Base-by-base conservation (phyloP, 2,888 invertebrate species). In the Dicyrtomina minuta region DNA sequence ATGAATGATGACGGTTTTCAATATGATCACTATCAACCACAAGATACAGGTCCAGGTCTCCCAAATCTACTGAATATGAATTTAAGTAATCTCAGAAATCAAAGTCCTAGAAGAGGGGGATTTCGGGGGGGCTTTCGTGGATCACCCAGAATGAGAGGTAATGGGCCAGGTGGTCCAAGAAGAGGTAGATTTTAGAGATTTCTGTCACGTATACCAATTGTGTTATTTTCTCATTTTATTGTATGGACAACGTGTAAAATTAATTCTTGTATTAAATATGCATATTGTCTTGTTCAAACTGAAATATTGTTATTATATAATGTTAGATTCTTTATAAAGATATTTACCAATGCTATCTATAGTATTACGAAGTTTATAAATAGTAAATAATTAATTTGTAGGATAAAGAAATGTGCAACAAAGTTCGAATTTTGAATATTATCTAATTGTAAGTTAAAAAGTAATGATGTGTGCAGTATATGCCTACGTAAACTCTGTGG, bases 131-230 rank as follows among this genome's bases (percentile, higher is more conserved):
- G 39, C 5, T 51, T 51, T 6, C 41, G 59, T 17, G 59, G 53
- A 33, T 41, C 43, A 6, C 66, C 66, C 17, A 17, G 66, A 22
- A 26, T 26, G 13, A 43, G 55, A 26, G 56, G 66, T 17, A 33
- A 24, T n/a, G 55, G 66, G 15, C 66, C 66, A 10, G 26, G 26
- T 62, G 66, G 66, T 22, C 66, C 66, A 2, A 33, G 66, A n/a
- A 24, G 66, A 66, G 66, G 66, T 56, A 55, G 66, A 56, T 66
- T 55, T 56, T 66, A 49, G 49, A 60, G 17, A 13, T 24, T 24
- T 33, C 8, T 33, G 3, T 33, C 33, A 3, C 8, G 3, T 33
- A 33, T 33, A 33, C 33, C 33, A 33, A 8, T 33, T 33, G 17
- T 55, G 55, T 55, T 26, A 20, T 46, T 46, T 46, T 46, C 17